Conservation (phyloP, 2,113 vertebrate species). For the Salvelinus fontinalis region DNA sequence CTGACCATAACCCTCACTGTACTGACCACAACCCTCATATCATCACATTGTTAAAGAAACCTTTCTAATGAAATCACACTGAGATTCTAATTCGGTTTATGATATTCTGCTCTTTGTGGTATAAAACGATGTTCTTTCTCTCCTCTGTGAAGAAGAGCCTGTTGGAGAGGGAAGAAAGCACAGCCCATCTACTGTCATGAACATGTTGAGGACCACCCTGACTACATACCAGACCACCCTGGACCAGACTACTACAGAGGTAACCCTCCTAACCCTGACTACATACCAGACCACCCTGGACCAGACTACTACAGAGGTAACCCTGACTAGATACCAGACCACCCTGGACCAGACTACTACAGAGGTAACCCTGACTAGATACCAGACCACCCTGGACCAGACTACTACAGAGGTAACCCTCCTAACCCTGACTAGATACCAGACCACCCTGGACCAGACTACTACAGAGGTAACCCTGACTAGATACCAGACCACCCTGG, state of each 20-base stretch:
- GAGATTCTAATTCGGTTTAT: no score
- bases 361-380: neutral
- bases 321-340: no score
- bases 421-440: conserved; percentile 19
- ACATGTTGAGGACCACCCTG: conserved; percentile 55
- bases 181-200: conserved; percentile 29
- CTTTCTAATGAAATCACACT: no score
- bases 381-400: conserved; percentile 14
- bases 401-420: neutral
- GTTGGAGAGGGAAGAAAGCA: conserved; percentile 45
- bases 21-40: no score
- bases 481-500: conserved; percentile 13
- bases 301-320: no score
- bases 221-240: neutral
- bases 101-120: no score
- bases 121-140: neutral
- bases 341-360: no score
- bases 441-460: conserved; percentile 9
- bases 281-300: conserved; percentile 27
- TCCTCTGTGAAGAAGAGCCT: conserved; percentile 5
- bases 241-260: conserved; percentile 40
- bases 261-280: neutral
- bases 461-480: conserved; percentile 38
- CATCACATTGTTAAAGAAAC: no score
- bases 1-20: no score